Base-by-base conservation (phyloP, 1,140 invertebrate species). In the Camponotus vicinus region DNA sequence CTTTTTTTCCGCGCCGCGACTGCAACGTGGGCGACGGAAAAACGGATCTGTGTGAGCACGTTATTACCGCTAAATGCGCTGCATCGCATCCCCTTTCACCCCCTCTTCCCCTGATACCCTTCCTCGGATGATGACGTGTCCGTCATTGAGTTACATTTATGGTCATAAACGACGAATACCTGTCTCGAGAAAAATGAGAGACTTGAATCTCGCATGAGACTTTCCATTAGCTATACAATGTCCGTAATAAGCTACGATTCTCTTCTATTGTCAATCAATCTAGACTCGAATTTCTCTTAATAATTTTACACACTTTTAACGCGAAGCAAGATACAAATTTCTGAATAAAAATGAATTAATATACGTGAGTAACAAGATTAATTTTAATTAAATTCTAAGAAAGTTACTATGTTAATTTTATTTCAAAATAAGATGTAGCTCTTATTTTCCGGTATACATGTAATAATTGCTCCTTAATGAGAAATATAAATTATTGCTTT, bases 11-110 rank as follows among this genome's bases (percentile, higher is more conserved):
- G 79, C 79, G 27, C 69, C 69, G 69, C 79, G 61, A 18, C 55
- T 87, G 52, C 69, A 45, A 67, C 37, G 79, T 83, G 69, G 69
- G 67, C 67, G 67, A 73, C 70, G 34, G 57, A 32, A 76, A 57
- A 88, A 70, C 61, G 45, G 59, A 87, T 79, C 40, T 57, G 77
- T 69, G 57, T 67, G 76, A 32, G 21, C 3, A 75, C 80, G 55
- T 86, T 27, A 27, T 27, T 89, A 86, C 85, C 55, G 59, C 66
- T 82, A 88, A 88, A 40, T 40, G 45, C 73, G 52, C 64, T 13
- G 86, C 34, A 45, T 27, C 27, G 18, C 18, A 49, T 63, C 49
- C 49, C 45, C 15, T 49, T 9, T 15, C 27, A 21, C 75, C 11
- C 49, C 15, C 13, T 13, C 13, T 6, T 15, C 15, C 49, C 15